Conservation (phyloP, 2,888 invertebrate genomes). For the Pocota personata region DNA sequence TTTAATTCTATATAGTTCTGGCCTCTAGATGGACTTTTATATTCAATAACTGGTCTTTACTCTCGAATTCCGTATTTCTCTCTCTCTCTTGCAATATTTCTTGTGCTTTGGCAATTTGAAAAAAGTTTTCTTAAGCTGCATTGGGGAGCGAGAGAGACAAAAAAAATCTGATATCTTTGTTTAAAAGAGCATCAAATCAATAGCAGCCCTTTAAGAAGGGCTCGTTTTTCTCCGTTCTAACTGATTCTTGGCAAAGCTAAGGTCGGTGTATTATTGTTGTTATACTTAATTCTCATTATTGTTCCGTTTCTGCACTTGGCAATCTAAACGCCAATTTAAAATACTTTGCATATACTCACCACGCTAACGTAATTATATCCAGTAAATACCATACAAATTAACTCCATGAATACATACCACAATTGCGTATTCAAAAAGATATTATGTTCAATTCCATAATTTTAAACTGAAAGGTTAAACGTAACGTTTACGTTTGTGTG, state of each 20-base stretch:
- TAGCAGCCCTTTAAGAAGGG: constrained; percentile 12
- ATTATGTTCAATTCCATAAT: too few relatives aligned
- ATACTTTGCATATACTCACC: too few relatives aligned
- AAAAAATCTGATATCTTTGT: background rate
- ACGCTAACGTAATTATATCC: too few relatives aligned
- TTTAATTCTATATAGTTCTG: background rate
- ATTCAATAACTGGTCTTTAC: background rate
- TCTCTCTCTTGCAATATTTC: background rate
- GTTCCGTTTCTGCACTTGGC: background rate
- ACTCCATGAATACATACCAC: too few relatives aligned
- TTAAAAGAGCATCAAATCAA: constrained; percentile 1
- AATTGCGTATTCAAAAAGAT: too few relatives aligned
- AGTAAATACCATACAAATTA: too few relatives aligned
- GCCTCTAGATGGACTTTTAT: background rate
- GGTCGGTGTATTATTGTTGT: background rate
- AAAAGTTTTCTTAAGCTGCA: background rate
- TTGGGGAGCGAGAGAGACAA: background rate
- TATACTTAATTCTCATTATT: background rate
- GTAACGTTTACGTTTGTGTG: too few relatives aligned
- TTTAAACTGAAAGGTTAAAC: too few relatives aligned
- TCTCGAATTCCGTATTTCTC: background rate
- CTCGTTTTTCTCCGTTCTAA: background rate
- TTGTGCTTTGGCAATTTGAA: background rate
- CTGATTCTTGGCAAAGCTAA: background rate
- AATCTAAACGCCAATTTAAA: too few relatives aligned